A percentile compares a stretch with the other conserved stretches of the same genome.
phyloP scores from a whole-genome alignment of 2,113 vertebrate species.

The Lepisosteus osseus region DNA sequence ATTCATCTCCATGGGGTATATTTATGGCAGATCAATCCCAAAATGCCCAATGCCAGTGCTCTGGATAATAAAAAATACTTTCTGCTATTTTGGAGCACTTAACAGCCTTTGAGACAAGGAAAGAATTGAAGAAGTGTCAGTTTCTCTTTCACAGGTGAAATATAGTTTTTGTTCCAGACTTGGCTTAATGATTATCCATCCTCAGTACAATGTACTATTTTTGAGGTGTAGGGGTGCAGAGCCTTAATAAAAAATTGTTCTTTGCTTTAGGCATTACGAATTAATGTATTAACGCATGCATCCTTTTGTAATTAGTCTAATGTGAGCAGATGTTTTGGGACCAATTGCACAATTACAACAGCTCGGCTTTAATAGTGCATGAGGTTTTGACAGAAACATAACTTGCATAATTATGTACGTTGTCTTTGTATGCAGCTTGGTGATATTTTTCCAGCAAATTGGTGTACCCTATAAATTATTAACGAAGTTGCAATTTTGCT shows the following conservation, averaged over 20 bases:
- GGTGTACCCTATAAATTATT: conserved; percentile 4
- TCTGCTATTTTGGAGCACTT: too few species aligned
- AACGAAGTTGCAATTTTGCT: neutral
- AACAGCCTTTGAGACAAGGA: neutral
- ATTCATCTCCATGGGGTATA: too few species aligned
- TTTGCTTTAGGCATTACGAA: neutral
- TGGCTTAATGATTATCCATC: too few species aligned
- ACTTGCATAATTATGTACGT: neutral
- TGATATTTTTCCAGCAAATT: neutral
- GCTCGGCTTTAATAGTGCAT: neutral
- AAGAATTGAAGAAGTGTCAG: neutral
- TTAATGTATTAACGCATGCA: neutral
- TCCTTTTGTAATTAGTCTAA: neutral
- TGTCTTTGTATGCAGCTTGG: neutral
- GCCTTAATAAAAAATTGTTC: too few species aligned
- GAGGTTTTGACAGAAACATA: conserved; percentile 1
- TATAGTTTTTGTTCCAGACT: too few species aligned
- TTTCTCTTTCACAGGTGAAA: too few species aligned
- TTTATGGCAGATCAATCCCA: too few species aligned
- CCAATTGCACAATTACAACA: neutral
- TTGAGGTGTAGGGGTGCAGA: too few species aligned
- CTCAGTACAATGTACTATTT: too few species aligned
- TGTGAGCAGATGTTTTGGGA: conserved; percentile 12
- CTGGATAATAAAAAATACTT: too few species aligned
- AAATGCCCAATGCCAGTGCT: too few species aligned